phyloP scores from a whole-genome alignment of 2,113 vertebrate species.

The Meleagris gallopavo region DNA sequence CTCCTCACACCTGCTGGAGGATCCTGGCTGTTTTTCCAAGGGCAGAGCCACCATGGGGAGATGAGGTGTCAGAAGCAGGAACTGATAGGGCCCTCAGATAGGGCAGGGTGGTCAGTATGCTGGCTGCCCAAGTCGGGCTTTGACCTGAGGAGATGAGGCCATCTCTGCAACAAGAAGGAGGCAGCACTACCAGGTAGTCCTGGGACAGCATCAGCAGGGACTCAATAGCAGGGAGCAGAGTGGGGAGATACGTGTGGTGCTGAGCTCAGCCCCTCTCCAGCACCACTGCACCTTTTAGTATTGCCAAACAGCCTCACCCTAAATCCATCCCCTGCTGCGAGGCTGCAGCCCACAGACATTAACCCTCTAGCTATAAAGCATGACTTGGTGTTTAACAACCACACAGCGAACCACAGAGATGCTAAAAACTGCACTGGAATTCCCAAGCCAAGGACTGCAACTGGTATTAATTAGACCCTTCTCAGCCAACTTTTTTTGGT shows the following conservation, averaged over 20 bases:
- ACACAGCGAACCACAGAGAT: background rate
- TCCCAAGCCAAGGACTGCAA: background rate
- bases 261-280: background rate
- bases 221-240: background rate
- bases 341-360: slow-evolving; percentile 16
- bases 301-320: background rate
- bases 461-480: slow-evolving; percentile 31
- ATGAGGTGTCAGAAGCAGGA: background rate
- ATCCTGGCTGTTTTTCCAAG: background rate
- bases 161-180: background rate
- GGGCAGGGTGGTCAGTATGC: background rate
- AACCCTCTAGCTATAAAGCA: slow-evolving; percentile 28
- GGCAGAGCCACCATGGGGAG: no score
- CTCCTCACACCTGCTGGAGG: background rate
- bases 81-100: no score
- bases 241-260: background rate
- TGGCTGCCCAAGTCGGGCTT: background rate
- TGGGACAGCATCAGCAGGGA: no score
- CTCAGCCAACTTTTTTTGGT: slow-evolving; percentile 32
- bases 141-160: background rate
- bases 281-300: background rate
- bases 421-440: background rate
- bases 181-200: background rate
- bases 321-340: background rate
- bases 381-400: slow-evolving; percentile 17